Evolutionary conservation across 2,113 vertebrate species (phyloP).

Genomic region (Eurypyga helias): DNA sequence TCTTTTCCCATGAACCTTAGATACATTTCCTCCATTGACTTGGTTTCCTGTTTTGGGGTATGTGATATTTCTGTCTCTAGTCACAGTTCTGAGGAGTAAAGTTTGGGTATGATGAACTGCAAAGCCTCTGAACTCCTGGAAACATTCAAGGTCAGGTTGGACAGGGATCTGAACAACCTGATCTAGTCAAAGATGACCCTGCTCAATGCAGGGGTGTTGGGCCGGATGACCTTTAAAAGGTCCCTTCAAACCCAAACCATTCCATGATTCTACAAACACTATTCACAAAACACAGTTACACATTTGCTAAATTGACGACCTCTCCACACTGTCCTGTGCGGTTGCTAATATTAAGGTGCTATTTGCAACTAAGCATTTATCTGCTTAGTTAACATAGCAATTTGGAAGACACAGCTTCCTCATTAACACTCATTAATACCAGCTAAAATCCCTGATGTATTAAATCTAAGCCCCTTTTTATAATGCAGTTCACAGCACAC

Average conservation of each 20-base stretch:
- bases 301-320: not conserved
- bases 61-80: not conserved
- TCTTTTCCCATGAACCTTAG: not conserved
- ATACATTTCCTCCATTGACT: not conserved
- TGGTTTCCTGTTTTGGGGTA: accelerated
- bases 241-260: not conserved
- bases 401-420: not conserved
- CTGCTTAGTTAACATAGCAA: not conserved
- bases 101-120: not conserved
- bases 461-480: not conserved
- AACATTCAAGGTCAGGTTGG: not conserved
- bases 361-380: not conserved
- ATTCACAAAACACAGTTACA: not conserved
- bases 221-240: not conserved
- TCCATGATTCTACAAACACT: not conserved
- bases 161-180: not conserved
- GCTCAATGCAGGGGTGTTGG: not conserved
- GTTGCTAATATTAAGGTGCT: not conserved
- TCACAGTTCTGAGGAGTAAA: not conserved
- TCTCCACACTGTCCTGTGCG: not conserved
- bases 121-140: not conserved
- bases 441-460: not conserved
- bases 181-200: not conserved
- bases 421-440: not conserved
- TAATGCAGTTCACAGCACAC: not conserved